These are phyloP conservation scores for Gymnoscelis rufifasciata DNA, from an alignment of 2,888 invertebrate genomes.

Conservation along the genomic window DNA sequence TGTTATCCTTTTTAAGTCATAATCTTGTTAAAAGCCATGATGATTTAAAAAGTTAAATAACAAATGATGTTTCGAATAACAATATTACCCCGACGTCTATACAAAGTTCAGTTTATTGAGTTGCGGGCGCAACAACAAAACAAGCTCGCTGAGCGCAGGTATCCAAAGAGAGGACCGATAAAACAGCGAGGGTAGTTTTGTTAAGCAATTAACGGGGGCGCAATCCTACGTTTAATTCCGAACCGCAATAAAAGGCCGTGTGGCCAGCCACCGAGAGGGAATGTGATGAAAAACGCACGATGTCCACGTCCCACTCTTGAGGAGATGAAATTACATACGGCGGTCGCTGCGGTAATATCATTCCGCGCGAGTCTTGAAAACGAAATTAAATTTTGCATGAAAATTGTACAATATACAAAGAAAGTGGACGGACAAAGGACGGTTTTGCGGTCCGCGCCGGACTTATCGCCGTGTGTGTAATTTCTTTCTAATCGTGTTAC, in stretches of 20 bases:
- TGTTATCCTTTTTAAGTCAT: too few relatives aligned
- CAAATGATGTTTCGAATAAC: too few relatives aligned
- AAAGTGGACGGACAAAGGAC: constrained; percentile 72
- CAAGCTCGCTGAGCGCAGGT: constrained; percentile 40
- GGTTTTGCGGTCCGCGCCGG: constrained; percentile 53
- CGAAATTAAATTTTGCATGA: constrained; percentile 80
- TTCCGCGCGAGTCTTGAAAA: constrained; percentile 78
- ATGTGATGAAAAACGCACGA: constrained; percentile 77
- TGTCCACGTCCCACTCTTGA: constrained; percentile 75
- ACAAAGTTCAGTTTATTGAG: not conserved
- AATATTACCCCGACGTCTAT: too few relatives aligned
- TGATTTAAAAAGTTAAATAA: too few relatives aligned
- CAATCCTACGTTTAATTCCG: constrained; percentile 72
- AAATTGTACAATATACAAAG: constrained; percentile 77
- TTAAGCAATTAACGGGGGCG: constrained; percentile 72
- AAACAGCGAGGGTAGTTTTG: constrained; percentile 58
- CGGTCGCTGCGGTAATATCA: constrained; percentile 70
- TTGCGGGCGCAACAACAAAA: constrained; percentile 14
- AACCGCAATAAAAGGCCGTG: constrained; percentile 68
- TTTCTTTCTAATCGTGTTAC: constrained; percentile 75
- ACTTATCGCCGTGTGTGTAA: constrained; percentile 63
- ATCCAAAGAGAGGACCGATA: constrained; percentile 51
- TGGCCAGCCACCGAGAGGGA: constrained; percentile 68
- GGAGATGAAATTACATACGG: constrained; percentile 72
- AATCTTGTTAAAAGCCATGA: too few relatives aligned